phyloP scores from a whole-genome alignment of 1,140 invertebrate species.

The Akabosia matsudoensis region DNA sequence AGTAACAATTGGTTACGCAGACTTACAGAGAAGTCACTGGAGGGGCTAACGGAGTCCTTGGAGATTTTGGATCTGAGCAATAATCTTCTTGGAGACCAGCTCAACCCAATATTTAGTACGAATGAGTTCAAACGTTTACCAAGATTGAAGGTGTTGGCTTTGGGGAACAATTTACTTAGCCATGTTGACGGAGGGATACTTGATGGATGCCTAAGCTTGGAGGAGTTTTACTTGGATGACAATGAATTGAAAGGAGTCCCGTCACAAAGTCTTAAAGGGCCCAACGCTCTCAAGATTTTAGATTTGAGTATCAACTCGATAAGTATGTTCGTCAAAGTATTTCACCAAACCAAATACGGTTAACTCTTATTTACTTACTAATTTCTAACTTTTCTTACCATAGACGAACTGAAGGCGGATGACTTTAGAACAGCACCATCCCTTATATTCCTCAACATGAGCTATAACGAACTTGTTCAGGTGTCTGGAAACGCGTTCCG shows the following conservation, averaged over 20 bases:
- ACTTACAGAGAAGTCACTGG: constrained; percentile 70
- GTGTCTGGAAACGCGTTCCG: constrained; percentile 71
- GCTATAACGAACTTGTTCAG: constrained; percentile 67
- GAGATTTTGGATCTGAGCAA: constrained; percentile 69
- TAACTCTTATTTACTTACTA: background rate
- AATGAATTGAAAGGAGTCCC: constrained; percentile 75
- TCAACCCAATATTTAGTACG: constrained; percentile 84
- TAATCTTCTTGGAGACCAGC: constrained; percentile 79
- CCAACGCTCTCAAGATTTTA: constrained; percentile 65
- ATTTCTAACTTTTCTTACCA: background rate
- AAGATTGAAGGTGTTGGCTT: constrained; percentile 68
- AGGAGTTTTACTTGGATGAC: constrained; percentile 72
- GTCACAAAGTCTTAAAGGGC: constrained; percentile 71
- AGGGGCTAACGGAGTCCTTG: constrained; percentile 63
- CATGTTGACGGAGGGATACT: constrained; percentile 79
- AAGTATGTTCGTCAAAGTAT: constrained; percentile 57
- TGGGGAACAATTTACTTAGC: constrained; percentile 72
- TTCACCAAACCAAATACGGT: background rate
- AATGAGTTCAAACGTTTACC: constrained; percentile 74
- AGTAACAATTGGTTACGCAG: constrained; percentile 75
- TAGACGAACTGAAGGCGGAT: constrained; percentile 39
- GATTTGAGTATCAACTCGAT: constrained; percentile 75
- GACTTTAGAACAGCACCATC: constrained; percentile 35
- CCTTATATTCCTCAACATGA: constrained; percentile 70
- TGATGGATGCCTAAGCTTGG: constrained; percentile 71